Conservation (phyloP, 2,888 invertebrate genomes). For the Diarsia dahlii region DNA sequence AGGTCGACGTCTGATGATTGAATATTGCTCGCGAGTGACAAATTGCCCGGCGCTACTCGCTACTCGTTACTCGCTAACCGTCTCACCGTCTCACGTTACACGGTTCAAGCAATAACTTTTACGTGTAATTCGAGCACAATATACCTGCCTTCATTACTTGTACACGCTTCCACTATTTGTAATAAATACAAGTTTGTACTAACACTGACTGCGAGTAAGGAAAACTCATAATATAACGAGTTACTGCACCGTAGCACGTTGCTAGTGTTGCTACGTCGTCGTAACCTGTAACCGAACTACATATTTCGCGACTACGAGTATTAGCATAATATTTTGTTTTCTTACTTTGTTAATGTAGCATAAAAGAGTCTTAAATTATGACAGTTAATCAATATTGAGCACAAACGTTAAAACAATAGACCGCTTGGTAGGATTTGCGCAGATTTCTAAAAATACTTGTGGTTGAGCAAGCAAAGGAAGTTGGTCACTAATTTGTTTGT, state of each 20-base stretch:
- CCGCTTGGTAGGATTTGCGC: background rate
- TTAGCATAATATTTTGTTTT: background rate
- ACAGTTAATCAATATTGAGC: background rate
- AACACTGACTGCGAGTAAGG: background rate
- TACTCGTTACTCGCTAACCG: no score
- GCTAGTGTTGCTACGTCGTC: background rate
- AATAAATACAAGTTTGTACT: background rate
- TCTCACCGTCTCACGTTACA: conserved; percentile 29
- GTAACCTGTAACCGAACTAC: background rate
- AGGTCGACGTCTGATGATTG: conserved; percentile 53
- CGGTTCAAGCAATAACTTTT: conserved; percentile 24
- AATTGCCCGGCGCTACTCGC: conserved; percentile 28
- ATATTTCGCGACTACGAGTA: background rate
- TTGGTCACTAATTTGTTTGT: conserved; percentile 14
- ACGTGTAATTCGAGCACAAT: conserved; percentile 11
- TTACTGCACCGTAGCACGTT: conserved; percentile 8
- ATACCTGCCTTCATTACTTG: conserved; percentile 7
- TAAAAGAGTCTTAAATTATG: background rate
- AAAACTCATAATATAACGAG: background rate
- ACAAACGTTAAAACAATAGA: background rate
- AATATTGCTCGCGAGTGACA: conserved; percentile 49
- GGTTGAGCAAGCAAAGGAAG: background rate
- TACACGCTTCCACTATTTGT: background rate
- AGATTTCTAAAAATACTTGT: conserved; percentile 6
- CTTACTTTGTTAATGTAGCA: background rate